Evolutionary conservation across 2,797 vertebrate genomes (phyloP).

Genomic region (Coccyzus lansbergi): DNA sequence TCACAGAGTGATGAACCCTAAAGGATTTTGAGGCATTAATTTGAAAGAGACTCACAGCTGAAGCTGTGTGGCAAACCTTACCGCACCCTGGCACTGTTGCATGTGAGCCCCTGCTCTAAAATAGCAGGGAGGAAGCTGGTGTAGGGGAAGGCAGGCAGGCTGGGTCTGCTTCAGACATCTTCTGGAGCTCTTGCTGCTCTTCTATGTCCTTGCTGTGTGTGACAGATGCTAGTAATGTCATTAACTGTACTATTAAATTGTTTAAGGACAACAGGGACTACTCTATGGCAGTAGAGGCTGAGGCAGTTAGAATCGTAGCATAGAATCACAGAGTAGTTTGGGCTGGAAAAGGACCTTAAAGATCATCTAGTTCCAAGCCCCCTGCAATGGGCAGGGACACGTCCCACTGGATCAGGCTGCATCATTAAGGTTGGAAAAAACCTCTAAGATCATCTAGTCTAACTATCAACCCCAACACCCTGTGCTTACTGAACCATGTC

Average conservation of each 20-base stretch:
- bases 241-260: neutral
- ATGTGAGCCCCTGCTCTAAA: neutral
- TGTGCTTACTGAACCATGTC: too few species aligned
- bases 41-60: neutral
- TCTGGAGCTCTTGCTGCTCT: neutral
- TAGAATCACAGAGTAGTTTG: too few species aligned
- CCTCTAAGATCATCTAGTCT: too few species aligned
- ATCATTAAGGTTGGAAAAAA: too few species aligned
- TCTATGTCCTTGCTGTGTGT: neutral
- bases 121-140: neutral
- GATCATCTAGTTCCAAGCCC: too few species aligned
- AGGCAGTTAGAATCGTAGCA: too few species aligned
- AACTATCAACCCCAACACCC: too few species aligned
- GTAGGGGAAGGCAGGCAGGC: too few species aligned
- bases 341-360: too few species aligned
- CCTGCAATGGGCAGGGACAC: too few species aligned
- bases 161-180: neutral
- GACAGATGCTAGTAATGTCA: neutral
- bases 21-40: neutral
- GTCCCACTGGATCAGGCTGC: too few species aligned
- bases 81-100: rapidly evolving
- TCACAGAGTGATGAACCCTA: neutral
- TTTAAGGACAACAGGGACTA: neutral
- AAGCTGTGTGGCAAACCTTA: rapidly evolving
- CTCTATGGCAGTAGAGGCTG: neutral